phyloP scores from a whole-genome alignment of 2,797 vertebrate genomes.

The Halcyon leucocephala region DNA sequence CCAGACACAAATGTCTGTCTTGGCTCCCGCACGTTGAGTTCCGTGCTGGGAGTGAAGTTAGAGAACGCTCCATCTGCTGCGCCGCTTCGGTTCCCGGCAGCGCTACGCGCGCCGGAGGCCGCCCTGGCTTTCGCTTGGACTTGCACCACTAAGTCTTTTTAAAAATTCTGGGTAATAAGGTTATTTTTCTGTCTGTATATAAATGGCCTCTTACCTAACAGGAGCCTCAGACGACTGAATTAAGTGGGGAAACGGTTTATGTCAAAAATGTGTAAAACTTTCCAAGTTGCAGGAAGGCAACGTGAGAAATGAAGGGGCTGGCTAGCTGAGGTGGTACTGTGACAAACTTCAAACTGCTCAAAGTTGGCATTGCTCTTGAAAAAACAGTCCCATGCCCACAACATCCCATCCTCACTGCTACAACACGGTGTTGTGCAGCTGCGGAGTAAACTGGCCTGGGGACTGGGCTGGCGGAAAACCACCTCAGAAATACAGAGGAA shows the following conservation, averaged over 20 bases:
- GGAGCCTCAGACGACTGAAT: not conserved
- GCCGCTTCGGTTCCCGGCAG: slow-evolving; percentile 29
- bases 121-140: slow-evolving; percentile 12
- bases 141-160: not conserved
- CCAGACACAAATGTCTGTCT: slow-evolving; percentile 73
- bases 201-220: not conserved
- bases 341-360: not conserved
- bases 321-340: not conserved
- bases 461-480: not conserved
- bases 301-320: not conserved
- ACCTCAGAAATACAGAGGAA: not conserved
- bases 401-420: not conserved
- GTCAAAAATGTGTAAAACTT: not conserved
- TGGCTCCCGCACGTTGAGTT: slow-evolving; percentile 64
- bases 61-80: slow-evolving; percentile 67
- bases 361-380: not conserved
- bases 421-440: not conserved
- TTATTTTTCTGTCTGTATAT: not conserved
- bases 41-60: slow-evolving; percentile 66
- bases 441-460: not conserved
- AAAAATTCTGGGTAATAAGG: not conserved
- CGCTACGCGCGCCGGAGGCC: not conserved
- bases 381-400: not conserved
- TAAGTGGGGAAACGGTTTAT: not conserved
- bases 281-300: not conserved